Conservation (phyloP, 2,888 invertebrate genomes). For the Ptychoptera contaminata region DNA sequence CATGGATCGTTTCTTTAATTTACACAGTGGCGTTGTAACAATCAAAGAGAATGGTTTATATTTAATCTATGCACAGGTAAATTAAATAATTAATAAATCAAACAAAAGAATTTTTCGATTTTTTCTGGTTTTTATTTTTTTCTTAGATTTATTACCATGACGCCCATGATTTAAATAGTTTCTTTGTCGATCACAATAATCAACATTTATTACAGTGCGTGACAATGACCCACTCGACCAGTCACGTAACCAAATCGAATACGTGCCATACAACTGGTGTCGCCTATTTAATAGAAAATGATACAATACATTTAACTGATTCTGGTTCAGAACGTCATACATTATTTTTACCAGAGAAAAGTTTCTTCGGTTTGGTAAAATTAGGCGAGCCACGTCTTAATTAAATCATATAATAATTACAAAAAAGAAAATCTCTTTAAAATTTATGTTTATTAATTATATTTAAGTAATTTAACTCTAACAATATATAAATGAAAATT, state of each 20-base stretch:
- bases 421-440: too few relatives aligned
- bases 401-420: too few relatives aligned
- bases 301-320: constrained; percentile 45
- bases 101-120: too few relatives aligned
- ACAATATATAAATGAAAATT: too few relatives aligned
- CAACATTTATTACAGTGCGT: constrained; percentile 50
- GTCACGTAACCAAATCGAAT: constrained; percentile 39
- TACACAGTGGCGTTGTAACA: constrained; percentile 41
- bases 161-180: constrained; percentile 52
- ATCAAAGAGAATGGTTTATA: constrained; percentile 51
- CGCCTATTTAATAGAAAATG: constrained; percentile 40
- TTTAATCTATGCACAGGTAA: constrained; percentile 50
- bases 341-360: constrained; percentile 53
- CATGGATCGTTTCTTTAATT: constrained; percentile 39
- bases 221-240: constrained; percentile 37
- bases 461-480: too few relatives aligned
- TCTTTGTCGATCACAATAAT: constrained; percentile 42
- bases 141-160: constrained; percentile 54
- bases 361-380: constrained; percentile 56
- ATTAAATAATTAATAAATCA: constrained; percentile 2
- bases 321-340: constrained; percentile 48
- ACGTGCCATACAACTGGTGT: constrained; percentile 50
- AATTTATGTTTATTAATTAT: too few relatives aligned
- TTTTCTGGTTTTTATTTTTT: background rate
- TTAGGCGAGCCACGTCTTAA: constrained; percentile 34